Evolutionary conservation across 2,797 vertebrate species (phyloP), one percentile per base, ranked within the genome.

Genomic region (Semaprochilodus insignis): DNA sequence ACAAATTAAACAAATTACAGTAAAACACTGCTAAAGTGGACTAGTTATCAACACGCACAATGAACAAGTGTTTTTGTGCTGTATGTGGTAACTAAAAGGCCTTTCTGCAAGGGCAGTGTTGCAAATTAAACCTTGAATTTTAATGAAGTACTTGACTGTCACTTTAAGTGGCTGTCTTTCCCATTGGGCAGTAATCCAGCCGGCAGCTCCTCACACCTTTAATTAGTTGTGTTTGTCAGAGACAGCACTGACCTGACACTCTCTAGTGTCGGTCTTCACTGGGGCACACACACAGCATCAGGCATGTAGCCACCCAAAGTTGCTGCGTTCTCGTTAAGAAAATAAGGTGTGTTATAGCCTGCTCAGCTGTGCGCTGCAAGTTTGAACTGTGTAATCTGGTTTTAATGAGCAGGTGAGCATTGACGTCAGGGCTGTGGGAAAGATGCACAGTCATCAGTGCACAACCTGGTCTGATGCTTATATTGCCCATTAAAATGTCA

Each of bases 351-450:
- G 71, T 27, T 60, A 11, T 59, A 21, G 63, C 55, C 74, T 73
- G 59, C 31, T 72, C 59, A 74, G 54, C 60, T 62, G 17, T n/a
- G 8, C 34, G 74, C 62, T 40, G 57, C 31, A 78, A 73, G 65
- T 62, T 75, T 65, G 16, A 78, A 69, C 27, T 65, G 1, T 67
- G 76, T 74, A 80, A 80, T 78, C 85, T 74, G 34, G n/a, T 72
- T 76, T 81, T 83, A 85, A 74, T 77, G 73, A 85, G 69, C 77
- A 71, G 78, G 54, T 83, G 76, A 27, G 57, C 77, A 54, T 40
- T 65, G 78, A 88, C 87, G 66, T 52, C 40, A 67, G 51, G 19
- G 51, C 66, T 62, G 59, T 19, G 14, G 52, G 54, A 70, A 70
- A 67, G 59, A 23, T 71, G n/a, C 51, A 57, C 16, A 7, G 23